phyloP scores from a whole-genome alignment of 2,113 vertebrate genomes.

The Upupa epops region DNA sequence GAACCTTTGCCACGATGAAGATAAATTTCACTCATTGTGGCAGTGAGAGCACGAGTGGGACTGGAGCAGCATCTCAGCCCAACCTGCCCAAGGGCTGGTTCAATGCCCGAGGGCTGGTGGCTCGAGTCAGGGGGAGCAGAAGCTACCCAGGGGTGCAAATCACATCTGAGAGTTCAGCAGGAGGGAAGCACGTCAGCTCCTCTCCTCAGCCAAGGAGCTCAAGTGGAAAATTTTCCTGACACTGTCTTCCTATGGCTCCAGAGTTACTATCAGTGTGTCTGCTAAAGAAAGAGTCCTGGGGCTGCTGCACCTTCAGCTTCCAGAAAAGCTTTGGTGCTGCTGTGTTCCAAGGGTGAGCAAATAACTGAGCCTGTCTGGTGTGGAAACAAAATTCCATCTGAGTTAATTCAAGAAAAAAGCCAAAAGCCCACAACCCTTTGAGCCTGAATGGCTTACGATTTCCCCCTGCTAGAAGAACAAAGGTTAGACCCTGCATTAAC shows the following conservation, averaged over 20 bases:
- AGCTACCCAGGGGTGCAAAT: rapidly evolving
- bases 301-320: not conserved
- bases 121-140: rapidly evolving
- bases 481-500: not conserved
- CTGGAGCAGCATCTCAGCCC: not conserved
- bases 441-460: not conserved
- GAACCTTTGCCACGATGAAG: not conserved
- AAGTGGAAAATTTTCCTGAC: not conserved
- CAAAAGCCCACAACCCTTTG: not conserved
- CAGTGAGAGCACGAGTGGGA: not conserved
- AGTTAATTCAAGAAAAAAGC: not conserved
- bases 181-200: not conserved
- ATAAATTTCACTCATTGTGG: not conserved
- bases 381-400: not conserved
- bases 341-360: not conserved
- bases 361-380: not conserved
- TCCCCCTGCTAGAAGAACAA: not conserved
- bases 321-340: not conserved
- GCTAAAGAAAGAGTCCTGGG: not conserved
- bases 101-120: not conserved
- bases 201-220: not conserved
- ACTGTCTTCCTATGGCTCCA: not conserved
- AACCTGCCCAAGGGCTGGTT: no score
- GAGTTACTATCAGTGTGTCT: not conserved
- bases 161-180: not conserved